Evolutionary conservation across 1,140 invertebrate genomes (phyloP).

Genomic region (Anoplophora glabripennis): DNA sequence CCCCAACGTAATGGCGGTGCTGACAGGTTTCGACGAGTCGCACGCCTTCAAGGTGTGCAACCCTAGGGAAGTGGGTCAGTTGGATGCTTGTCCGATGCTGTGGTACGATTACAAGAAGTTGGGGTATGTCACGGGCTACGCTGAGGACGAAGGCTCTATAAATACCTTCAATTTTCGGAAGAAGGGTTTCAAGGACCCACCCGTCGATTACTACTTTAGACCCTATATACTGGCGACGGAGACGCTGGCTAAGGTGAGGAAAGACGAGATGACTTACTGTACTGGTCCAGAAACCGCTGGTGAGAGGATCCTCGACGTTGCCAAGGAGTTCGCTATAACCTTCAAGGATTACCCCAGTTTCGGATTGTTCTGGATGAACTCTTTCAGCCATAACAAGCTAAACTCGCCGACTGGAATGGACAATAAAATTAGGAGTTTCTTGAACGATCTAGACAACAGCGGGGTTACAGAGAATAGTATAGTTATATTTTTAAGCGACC

Average conservation of each 20-base stretch:
- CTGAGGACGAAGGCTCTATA: slow-evolving; percentile 59
- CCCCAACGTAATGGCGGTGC: slow-evolving; percentile 75
- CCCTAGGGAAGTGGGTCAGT: slow-evolving; percentile 49
- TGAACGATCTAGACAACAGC: slow-evolving; percentile 44
- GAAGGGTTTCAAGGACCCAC: slow-evolving; percentile 59
- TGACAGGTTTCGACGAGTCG: slow-evolving; percentile 57
- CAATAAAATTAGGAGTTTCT: slow-evolving; percentile 50
- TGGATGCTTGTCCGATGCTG: slow-evolving; percentile 60
- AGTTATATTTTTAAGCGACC: slow-evolving; percentile 77
- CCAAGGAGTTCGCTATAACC: slow-evolving; percentile 58
- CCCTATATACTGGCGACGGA: slow-evolving; percentile 63
- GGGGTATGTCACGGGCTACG: slow-evolving; percentile 63
- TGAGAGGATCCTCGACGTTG: slow-evolving; percentile 59
- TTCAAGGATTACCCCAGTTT: slow-evolving; percentile 60
- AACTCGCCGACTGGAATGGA: slow-evolving; percentile 61
- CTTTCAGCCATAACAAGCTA: slow-evolving; percentile 61
- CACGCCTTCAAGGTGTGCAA: slow-evolving; percentile 54
- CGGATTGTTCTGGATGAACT: slow-evolving; percentile 69
- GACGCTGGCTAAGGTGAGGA: slow-evolving; percentile 48
- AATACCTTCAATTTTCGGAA: slow-evolving; percentile 65
- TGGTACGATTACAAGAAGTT: slow-evolving; percentile 59
- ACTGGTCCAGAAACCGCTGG: slow-evolving; percentile 54
- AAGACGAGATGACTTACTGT: slow-evolving; percentile 52
- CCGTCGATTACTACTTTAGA: slow-evolving; percentile 72
- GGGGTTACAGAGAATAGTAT: slow-evolving; percentile 57